Conservation (phyloP, 2,113 vertebrate genomes). For the Brachyhypopomus occidentalis region DNA sequence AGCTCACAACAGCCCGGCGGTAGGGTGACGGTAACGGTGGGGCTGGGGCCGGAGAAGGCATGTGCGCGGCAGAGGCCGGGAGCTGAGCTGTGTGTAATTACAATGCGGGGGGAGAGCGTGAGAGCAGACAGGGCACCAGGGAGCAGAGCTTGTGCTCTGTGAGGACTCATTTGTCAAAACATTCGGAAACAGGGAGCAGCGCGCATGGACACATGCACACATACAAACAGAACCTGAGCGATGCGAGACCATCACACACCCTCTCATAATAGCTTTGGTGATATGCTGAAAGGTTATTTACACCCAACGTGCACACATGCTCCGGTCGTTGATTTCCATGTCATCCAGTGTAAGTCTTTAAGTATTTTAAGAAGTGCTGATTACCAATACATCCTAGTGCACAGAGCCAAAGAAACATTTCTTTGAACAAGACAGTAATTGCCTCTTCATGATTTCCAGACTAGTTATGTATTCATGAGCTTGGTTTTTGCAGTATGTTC, state of each 20-base stretch:
- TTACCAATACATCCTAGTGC: no score
- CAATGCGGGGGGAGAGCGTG: slow-evolving; percentile 6
- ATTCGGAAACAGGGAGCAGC: background rate
- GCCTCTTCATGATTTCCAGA: no score
- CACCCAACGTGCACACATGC: no score
- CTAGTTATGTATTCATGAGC: no score
- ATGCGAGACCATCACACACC: background rate
- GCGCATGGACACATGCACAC: background rate
- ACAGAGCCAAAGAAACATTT: no score
- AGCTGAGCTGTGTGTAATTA: slow-evolving; percentile 21
- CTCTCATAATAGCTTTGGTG: background rate
- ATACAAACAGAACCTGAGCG: background rate
- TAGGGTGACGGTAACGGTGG: slow-evolving; percentile 64
- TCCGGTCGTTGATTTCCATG: no score
- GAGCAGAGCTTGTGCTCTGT: background rate
- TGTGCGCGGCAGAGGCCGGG: background rate
- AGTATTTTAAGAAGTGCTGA: no score
- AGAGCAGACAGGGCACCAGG: slow-evolving; percentile 5
- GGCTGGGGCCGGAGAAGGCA: slow-evolving; percentile 27
- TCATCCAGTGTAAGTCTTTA: no score
- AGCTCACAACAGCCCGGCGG: slow-evolving; percentile 51
- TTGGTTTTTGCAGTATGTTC: no score
- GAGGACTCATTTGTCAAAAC: background rate
- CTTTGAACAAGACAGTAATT: no score
- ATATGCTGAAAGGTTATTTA: no score